Evolutionary conservation across 2,888 invertebrate species (phyloP), one percentile per base, ranked within the genome.

Genomic region (Atherix ibis): DNA sequence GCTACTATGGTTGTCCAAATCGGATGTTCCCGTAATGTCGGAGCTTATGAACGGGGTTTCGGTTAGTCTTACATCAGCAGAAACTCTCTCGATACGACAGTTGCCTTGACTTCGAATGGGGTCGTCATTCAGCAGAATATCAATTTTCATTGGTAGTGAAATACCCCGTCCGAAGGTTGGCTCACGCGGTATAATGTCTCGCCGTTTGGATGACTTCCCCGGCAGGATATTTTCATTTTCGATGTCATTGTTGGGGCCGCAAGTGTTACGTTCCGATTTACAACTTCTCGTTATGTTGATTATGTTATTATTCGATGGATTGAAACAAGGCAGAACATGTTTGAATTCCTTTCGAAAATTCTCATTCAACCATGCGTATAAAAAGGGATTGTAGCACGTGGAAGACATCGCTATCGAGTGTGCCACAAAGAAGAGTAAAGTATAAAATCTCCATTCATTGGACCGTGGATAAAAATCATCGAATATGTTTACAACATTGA

Each of bases 281-380:
- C 54, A 58, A 37, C 50, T 51, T 3, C 59, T 39, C 4, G 53
- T 52, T 1, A 57, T 48, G 30, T 53, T 56, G 4, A 56, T 51
- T 17, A 46, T 47, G 24, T 56, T 55, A 34, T 54, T 54, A 35
- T 56, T 55, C 38, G 70, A 65, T 16, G 67, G 64, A 49, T 71
- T 69, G 38, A 74, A 71, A 48, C 73, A 73, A 5, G 74, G 74
- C 44, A 75, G 63, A 37, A 83, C 70, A 55, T 77, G 75, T 52
- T 81, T 85, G 57, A 92, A 91, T 57, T 92, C 89, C 56, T 91
- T 89, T 31, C 89, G 74, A 52, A 94, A 94, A 41, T 60, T 62
- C 42, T 92, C 92, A 61, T 95, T 97, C 65, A 95, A 76, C 91
- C 92, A 95, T 15, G 92, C 92, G 58, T 95, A 95, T 27, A 95